A percentile compares a stretch with the other conserved stretches of the same genome.
phyloP scores from a whole-genome alignment of 1,140 invertebrate species.

The Drosophila prosaltans region DNA sequence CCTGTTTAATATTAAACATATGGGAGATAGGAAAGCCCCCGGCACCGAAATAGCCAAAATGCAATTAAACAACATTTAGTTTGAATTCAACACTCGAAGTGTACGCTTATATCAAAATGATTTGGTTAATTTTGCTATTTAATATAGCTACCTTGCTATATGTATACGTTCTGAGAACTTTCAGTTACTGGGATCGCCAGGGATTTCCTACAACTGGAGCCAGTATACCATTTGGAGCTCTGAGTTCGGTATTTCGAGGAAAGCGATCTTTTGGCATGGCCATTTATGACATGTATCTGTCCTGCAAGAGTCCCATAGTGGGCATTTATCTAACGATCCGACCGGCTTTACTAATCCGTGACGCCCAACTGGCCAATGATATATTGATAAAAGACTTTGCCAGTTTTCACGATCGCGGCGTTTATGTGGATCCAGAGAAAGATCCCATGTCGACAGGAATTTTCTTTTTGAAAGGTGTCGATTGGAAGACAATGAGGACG shows the following conservation, averaged over 20 bases:
- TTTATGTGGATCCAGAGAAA: slow-evolving; percentile 77
- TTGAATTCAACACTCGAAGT: slow-evolving; percentile 9
- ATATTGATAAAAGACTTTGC: slow-evolving; percentile 83
- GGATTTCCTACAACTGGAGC: slow-evolving; percentile 49
- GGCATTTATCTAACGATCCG: slow-evolving; percentile 74
- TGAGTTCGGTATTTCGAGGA: slow-evolving; percentile 41
- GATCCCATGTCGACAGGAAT: slow-evolving; percentile 79
- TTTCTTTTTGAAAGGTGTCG: slow-evolving; percentile 82
- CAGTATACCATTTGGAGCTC: slow-evolving; percentile 67
- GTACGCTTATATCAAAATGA: slow-evolving; percentile 38
- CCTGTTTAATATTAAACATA: too few species aligned
- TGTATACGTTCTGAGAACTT: slow-evolving; percentile 58
- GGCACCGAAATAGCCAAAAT: too few species aligned
- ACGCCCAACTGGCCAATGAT: slow-evolving; percentile 83
- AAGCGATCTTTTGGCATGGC: slow-evolving; percentile 66
- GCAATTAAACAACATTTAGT: too few species aligned
- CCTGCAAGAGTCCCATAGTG: slow-evolving; percentile 55
- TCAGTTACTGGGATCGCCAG: slow-evolving; percentile 71
- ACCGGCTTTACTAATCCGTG: slow-evolving; percentile 83
- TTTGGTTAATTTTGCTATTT: slow-evolving; percentile 47
- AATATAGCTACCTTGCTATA: slow-evolving; percentile 42
- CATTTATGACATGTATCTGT: slow-evolving; percentile 67
- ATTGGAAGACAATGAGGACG: slow-evolving; percentile 84
- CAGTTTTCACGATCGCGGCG: slow-evolving; percentile 83
- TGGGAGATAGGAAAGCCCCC: too few species aligned